Percentiles rank a stretch among this genome's conserved stretches.
Conservation (phyloP, 2,113 vertebrate genomes). For the Paramisgurnus dabryanus region DNA sequence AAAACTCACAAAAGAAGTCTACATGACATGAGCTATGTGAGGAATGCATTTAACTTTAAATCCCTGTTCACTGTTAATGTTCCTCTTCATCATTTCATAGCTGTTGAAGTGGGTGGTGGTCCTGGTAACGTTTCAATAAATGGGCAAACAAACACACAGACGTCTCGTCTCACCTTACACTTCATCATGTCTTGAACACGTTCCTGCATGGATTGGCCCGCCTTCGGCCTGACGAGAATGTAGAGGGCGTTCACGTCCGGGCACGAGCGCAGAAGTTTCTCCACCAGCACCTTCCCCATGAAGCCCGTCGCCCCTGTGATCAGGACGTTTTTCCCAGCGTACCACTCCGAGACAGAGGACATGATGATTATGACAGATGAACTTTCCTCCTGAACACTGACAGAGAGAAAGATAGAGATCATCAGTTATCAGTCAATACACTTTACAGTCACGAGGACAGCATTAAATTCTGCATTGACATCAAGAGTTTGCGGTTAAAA, state of each 20-base stretch:
- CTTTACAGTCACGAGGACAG: no score
- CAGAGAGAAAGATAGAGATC: not conserved
- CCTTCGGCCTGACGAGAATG: constrained; percentile 89
- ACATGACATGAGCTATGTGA: no score
- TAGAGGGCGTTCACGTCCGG: constrained; percentile 85
- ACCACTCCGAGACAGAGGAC: constrained; percentile 85
- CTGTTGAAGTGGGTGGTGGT: not conserved
- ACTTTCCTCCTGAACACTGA: constrained; percentile 20
- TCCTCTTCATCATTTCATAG: no score
- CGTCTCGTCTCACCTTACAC: constrained; percentile 79
- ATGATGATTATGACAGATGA: constrained; percentile 62
- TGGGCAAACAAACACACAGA: not conserved
- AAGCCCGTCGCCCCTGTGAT: constrained; percentile 94
- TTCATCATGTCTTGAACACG: constrained; percentile 87
- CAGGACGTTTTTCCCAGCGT: constrained; percentile 85
- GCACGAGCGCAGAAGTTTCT: constrained; percentile 90
- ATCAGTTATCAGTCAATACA: not conserved
- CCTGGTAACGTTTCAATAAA: not conserved
- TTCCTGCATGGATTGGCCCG: constrained; percentile 86
- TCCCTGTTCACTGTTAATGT: no score
- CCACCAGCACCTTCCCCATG: constrained; percentile 94
- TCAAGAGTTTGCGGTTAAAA: no score
- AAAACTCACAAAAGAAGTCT: no score
- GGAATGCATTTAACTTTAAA: no score
- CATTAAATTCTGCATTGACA: no score